phyloP scores from a whole-genome alignment of 2,113 vertebrate species.

The Lophochroa leadbeateri region DNA sequence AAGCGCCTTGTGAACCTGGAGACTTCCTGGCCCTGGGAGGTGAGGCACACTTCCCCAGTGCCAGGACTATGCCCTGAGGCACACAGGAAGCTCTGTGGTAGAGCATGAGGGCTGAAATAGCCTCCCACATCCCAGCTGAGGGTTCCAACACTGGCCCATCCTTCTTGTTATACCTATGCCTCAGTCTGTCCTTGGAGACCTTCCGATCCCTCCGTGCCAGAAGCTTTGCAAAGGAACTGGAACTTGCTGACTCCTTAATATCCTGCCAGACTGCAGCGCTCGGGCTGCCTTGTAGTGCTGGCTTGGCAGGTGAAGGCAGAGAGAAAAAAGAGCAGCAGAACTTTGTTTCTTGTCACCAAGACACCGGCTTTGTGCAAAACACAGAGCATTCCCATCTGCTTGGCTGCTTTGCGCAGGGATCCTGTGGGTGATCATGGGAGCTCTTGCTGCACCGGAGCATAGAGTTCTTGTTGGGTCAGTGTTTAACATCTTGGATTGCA shows the following conservation, averaged over 20 bases:
- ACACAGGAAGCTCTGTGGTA: not conserved
- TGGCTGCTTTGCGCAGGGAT: not conserved
- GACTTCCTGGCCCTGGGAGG: not conserved
- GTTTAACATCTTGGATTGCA: not conserved
- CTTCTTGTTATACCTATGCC: not conserved
- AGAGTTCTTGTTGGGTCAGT: accelerated
- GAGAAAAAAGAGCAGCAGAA: not conserved
- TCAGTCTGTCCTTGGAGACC: not conserved
- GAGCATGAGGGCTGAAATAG: not conserved
- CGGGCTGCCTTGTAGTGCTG: not conserved
- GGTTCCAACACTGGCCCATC: not conserved
- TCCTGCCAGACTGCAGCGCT: not conserved
- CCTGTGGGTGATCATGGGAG: accelerated
- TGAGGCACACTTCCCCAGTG: not conserved
- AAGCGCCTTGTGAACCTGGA: not conserved
- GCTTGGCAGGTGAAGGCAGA: not conserved
- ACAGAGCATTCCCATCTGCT: not conserved
- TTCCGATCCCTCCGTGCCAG: not conserved
- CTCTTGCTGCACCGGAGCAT: not conserved
- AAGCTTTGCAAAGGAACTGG: not conserved
- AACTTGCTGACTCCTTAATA: not conserved
- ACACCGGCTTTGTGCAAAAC: not conserved
- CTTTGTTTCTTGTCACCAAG: not conserved
- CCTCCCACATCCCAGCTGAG: not conserved
- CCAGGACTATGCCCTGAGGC: not conserved